A percentile compares a stretch with the other conserved stretches of the same genome.
Evolutionary conservation across 2,888 invertebrate species (phyloP).

Genomic region (Cybosia mesomella): DNA sequence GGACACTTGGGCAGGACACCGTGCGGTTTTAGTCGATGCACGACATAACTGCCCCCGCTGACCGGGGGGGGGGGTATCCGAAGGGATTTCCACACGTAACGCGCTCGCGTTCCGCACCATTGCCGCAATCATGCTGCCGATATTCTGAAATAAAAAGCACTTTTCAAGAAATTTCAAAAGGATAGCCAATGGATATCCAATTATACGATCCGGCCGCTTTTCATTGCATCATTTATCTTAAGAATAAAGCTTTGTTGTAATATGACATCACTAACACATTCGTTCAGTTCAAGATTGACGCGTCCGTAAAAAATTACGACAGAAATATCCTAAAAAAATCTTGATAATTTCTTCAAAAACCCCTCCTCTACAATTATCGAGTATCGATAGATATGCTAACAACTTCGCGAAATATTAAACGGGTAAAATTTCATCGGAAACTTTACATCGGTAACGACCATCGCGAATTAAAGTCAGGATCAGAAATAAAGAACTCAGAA

Average conservation of each 20-base stretch:
- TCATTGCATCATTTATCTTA: neutral
- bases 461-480: constrained; percentile 37
- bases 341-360: constrained; percentile 29
- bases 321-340: constrained; percentile 23
- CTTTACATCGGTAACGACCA: constrained; percentile 45
- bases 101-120: too few species aligned
- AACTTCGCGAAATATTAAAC: constrained; percentile 45
- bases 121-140: too few species aligned
- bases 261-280: neutral
- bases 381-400: constrained; percentile 58
- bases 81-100: too few species aligned
- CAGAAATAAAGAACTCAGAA: constrained; percentile 43
- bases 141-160: too few species aligned
- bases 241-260: neutral
- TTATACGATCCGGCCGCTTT: too few species aligned
- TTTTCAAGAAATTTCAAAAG: too few species aligned
- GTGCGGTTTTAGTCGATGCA: too few species aligned
- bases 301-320: neutral
- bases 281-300: neutral
- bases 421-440: constrained; percentile 45
- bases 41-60: too few species aligned
- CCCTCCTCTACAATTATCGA: constrained; percentile 37
- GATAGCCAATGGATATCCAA: too few species aligned
- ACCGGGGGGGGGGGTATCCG: too few species aligned
- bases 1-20: too few species aligned